Evolutionary conservation across 2,797 vertebrate species (phyloP), one percentile per base, ranked within the genome.

Genomic region (Macropus fuliginosus): DNA sequence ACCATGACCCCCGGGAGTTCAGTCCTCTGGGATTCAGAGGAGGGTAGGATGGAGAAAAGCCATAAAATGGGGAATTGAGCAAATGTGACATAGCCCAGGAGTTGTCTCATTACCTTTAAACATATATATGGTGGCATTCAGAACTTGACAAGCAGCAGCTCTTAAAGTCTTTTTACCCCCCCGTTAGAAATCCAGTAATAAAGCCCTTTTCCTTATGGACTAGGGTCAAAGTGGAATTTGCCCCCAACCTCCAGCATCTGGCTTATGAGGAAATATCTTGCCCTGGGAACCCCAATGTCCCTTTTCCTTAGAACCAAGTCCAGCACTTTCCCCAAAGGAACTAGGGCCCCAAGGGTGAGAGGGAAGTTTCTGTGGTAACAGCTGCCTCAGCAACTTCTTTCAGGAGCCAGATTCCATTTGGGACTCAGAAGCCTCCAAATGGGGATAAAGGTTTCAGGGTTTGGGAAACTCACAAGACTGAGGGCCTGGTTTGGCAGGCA

Each of bases 381-480:
- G 74, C 74, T 87, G 40, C 40, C 74, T 87, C 74, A 87, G 74
- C 74, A 87, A 87, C 74, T 87, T 87, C 74, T 50, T 46, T 87
- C 40, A 87, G 21, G 74, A 87, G 74, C 74, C 74, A 87, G 74
- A 87, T 87, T 87, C 74, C 74, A 87, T 87, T 87, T 87, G 74
- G 74, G 40, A 87, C 74, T 87, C 40, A 87, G 31, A 87, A 87
- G 50, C 74, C 74, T 87, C 74, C 74, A 87, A 87, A 87, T 87
- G 74, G 74, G 74, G 74, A 87, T 87, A 87, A 87, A 50, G 74
- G 74, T 87, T 87, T 87, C 74, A 87, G 74, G 74, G 40, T 87
- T 87, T 87, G 74, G 74, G 74, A 87, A 87, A 87, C 74, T 87
- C 74, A 87, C 74, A 87, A 87, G 74, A 87, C 40, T 50, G 21